Conservation (phyloP, 2,888 invertebrate species). For the Dusona sp. region DNA sequence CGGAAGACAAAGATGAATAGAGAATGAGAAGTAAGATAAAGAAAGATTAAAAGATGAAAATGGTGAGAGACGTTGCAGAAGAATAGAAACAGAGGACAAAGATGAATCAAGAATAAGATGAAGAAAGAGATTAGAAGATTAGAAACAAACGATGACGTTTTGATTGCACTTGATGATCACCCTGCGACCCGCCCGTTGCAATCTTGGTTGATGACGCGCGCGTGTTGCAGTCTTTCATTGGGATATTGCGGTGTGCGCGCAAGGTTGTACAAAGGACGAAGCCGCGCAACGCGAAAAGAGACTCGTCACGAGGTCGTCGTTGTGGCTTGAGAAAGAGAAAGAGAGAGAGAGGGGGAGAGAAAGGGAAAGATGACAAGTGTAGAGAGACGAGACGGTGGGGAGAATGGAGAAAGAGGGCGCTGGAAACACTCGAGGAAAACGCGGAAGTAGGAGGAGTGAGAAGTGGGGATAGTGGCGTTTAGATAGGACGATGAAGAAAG, state of each 20-base stretch:
- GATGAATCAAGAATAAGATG: not conserved
- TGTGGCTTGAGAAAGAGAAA: constrained; percentile 3
- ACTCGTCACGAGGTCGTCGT: constrained; percentile 59
- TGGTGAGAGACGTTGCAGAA: not conserved
- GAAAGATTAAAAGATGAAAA: not conserved
- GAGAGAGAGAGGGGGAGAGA: not conserved
- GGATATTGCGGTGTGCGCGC: constrained; percentile 57
- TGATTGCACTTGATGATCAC: constrained; percentile 40
- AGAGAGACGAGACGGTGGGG: not conserved
- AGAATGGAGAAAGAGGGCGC: constrained; percentile 25
- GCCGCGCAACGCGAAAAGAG: constrained; percentile 69
- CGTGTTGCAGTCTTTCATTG: constrained; percentile 50
- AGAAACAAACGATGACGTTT: constrained; percentile 10
- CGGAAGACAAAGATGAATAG: not conserved
- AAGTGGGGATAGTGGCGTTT: constrained; percentile 19
- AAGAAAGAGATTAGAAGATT: constrained; percentile 6
- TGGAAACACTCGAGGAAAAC: constrained; percentile 43
- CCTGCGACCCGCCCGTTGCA: constrained; percentile 37
- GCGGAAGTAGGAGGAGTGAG: constrained; percentile 39
- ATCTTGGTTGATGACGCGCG: constrained; percentile 50
- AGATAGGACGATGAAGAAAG: not conserved
- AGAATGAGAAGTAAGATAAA: not conserved
- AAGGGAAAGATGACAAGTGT: not conserved
- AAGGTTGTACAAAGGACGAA: constrained; percentile 73
- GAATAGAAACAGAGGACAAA: constrained; percentile 1